Base-by-base conservation (phyloP, 1,140 invertebrate species). In the Araneus ventricosus region DNA sequence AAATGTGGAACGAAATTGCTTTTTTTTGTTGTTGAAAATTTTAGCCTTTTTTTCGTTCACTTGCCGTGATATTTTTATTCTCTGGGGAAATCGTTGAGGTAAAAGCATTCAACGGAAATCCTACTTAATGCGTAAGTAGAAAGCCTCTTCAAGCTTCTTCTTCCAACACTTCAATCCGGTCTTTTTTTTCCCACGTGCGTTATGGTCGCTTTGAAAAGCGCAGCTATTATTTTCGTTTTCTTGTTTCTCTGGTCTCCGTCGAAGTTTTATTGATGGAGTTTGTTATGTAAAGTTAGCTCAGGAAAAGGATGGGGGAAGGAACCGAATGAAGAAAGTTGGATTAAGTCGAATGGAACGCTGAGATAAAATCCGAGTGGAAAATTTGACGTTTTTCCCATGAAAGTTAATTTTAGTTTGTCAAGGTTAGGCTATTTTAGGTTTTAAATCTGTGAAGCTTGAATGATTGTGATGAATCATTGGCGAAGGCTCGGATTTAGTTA, bases 51-150 rank as follows among this genome's bases (percentile, higher is more conserved):
- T 67, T 59, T 57, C 6, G 2, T n/a, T 30, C 30, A 41, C 45
- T 45, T 22, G 27, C 37, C 37, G 27, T n/a, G 24, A 41, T 41
- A 70, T 88, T 88, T 75, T 88, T 79, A 80, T 90, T 57, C 30
- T 20, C 20, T 20, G 24, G 37, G 39, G 27, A 61, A 90, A 91
- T 91, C 30, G 34, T 67, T 57, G 88, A 89, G 67, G 45, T 37
- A 70, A 91, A 91, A 91, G 70, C 34, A 34, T n/a, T 45, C 52
- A 84, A 63, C 79, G 79, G 59, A 91, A 91, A 91, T 84, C 80
- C 89, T 52, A 84, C 89, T 91, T 91, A 91, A 91, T 89, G 79
- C 89, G n/a, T 14, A 20, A 34, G 30, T 37, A 84, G 70, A 80
- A 90, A 90, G 30, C 22, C n/a, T 63, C 86, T 70, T 67, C 34